Conservation (phyloP, 1,140 invertebrate species). For the Hyphantria cunea region DNA sequence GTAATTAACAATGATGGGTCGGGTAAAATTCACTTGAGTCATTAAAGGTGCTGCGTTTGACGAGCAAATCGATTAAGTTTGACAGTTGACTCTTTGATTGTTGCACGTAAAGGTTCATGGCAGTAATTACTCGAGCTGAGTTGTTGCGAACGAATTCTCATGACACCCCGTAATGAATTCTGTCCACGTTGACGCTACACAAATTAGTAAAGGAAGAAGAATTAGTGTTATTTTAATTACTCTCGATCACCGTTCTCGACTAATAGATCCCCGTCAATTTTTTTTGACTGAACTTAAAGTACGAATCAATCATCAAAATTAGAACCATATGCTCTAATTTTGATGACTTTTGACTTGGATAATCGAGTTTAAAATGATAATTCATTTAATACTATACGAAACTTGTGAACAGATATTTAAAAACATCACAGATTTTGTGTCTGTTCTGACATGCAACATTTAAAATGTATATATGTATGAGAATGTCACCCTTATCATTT, state of each 20-base stretch:
- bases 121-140: slow-evolving; percentile 59
- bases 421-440: no score
- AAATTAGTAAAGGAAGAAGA: slow-evolving; percentile 29
- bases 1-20: slow-evolving; percentile 48
- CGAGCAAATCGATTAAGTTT: slow-evolving; percentile 70
- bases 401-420: no score
- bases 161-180: slow-evolving; percentile 70
- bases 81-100: slow-evolving; percentile 49
- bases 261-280: no score
- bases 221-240: slow-evolving; percentile 49
- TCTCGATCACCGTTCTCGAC: not conserved
- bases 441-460: no score
- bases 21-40: slow-evolving; percentile 39
- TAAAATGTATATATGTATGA: no score
- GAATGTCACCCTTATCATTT: no score
- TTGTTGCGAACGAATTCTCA: slow-evolving; percentile 41
- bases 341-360: no score
- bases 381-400: no score
- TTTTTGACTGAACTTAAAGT: no score
- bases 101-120: slow-evolving; percentile 49
- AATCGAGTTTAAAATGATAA: no score
- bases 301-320: no score
- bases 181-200: slow-evolving; percentile 60
- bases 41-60: slow-evolving; percentile 46
- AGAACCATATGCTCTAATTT: no score